phyloP scores from a whole-genome alignment of 2,113 vertebrate genomes.

The Scatophagus argus region DNA sequence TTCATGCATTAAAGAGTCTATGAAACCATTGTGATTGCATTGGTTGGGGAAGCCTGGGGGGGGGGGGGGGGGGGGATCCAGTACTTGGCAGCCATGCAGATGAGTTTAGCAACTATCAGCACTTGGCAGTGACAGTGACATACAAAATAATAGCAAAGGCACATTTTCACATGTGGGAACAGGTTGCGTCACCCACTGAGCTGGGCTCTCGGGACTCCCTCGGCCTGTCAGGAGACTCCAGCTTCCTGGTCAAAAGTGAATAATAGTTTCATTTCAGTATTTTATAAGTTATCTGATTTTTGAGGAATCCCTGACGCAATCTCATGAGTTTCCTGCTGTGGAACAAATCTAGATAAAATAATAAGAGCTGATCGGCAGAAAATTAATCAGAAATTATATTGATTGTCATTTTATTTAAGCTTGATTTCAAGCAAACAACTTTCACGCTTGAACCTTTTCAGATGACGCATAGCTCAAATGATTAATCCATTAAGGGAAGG shows the following conservation, averaged over 20 bases:
- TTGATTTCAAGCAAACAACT: background rate
- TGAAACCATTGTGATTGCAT: slow-evolving; percentile 6
- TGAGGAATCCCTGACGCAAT: background rate
- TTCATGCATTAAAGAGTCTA: background rate
- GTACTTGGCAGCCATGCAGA: slow-evolving; percentile 52
- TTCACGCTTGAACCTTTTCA: background rate
- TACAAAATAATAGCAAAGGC: background rate
- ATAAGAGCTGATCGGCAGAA: background rate
- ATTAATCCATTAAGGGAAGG: background rate
- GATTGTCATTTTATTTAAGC: background rate
- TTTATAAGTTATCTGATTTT: background rate
- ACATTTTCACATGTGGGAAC: background rate
- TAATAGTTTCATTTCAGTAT: background rate
- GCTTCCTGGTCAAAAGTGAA: too few relatives aligned
- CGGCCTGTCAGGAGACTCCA: background rate
- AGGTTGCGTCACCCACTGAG: background rate
- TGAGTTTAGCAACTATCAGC: slow-evolving; percentile 57
- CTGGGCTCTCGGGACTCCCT: background rate
- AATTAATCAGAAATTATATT: background rate
- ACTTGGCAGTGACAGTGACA: slow-evolving; percentile 26
- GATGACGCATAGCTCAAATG: background rate
- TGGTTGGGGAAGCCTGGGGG: slow-evolving; percentile 32
- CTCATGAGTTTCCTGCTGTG: background rate
- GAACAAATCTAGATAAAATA: background rate
- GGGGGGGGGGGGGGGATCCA: slow-evolving; percentile 13